Conservation (phyloP, 2,113 vertebrate species). For the Pomatorhinus ruficollis region DNA sequence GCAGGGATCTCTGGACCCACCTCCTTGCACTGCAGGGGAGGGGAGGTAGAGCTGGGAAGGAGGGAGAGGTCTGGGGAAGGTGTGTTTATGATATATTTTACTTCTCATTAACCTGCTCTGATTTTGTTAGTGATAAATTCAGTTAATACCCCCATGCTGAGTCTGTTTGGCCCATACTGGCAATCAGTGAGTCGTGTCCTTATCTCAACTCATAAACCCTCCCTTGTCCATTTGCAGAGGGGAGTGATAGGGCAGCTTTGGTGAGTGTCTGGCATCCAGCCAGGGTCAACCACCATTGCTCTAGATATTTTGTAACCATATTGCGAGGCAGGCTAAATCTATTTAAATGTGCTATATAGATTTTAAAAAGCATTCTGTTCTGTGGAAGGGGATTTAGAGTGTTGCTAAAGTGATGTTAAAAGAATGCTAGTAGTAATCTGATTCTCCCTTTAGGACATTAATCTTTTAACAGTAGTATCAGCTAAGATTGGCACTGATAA, state of each 20-base stretch:
- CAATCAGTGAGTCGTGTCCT: not conserved
- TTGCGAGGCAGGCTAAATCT: not conserved
- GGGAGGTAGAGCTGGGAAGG: not conserved
- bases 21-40: not conserved
- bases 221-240: not conserved
- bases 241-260: not conserved
- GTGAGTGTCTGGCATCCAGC: not conserved
- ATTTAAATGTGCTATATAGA: not conserved
- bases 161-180: not conserved
- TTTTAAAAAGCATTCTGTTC: not conserved
- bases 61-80: not conserved
- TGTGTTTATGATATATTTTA: not conserved
- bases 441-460: not conserved
- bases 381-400: not conserved
- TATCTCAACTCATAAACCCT: not conserved
- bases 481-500: slow-evolving; percentile 26
- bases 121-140: not conserved
- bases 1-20: not conserved
- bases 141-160: too few species aligned
- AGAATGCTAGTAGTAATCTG: not conserved
- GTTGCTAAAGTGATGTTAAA: not conserved
- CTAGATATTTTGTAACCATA: not conserved
- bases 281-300: not conserved
- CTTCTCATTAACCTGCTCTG: not conserved
- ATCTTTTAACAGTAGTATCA: slow-evolving; percentile 27